phyloP scores from a whole-genome alignment of 2,797 vertebrate genomes.

The Brotula barbata region DNA sequence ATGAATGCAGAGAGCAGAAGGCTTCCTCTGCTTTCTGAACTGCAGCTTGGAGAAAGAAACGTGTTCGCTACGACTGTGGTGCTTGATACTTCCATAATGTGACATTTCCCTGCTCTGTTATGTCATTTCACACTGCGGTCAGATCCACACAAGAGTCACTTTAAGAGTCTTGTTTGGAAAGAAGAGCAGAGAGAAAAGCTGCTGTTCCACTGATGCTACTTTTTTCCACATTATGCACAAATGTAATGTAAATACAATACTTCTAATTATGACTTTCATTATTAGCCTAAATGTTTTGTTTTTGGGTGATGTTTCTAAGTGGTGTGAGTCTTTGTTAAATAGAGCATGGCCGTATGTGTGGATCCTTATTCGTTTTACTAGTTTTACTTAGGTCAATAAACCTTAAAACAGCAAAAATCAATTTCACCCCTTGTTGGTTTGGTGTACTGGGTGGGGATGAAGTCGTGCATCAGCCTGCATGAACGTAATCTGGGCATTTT shows the following conservation, averaged over 20 bases:
- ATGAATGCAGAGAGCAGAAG: slow-evolving; percentile 4
- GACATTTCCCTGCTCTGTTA: slow-evolving; percentile 22
- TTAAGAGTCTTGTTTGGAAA: slow-evolving; percentile 31
- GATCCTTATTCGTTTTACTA: slow-evolving; percentile 7
- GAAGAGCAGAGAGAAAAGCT: slow-evolving; percentile 11
- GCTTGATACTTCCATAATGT: not conserved
- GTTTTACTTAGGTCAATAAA: slow-evolving; percentile 41
- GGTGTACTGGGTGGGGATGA: slow-evolving; percentile 18
- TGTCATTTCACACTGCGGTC: slow-evolving; percentile 28
- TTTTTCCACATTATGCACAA: slow-evolving; percentile 21
- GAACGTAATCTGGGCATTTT: slow-evolving; percentile 35
- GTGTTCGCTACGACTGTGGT: slow-evolving; percentile 5
- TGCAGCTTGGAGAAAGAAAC: not conserved
- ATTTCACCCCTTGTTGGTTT: slow-evolving; percentile 25
- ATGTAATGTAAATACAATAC: slow-evolving; percentile 21
- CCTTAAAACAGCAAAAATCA: slow-evolving; percentile 37
- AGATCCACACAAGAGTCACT: slow-evolving; percentile 9
- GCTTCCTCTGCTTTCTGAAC: not conserved
- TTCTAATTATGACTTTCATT: not conserved
- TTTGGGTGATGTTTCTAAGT: not conserved
- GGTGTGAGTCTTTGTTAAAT: slow-evolving; percentile 7
- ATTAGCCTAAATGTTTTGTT: not conserved
- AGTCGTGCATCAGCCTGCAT: slow-evolving; percentile 22
- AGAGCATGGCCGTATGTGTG: slow-evolving; percentile 5
- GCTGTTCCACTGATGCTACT: slow-evolving; percentile 7